These are phyloP conservation scores for Sebastes cheni DNA, from an alignment of 2,797 vertebrate genomes.

Conservation along the genomic window DNA sequence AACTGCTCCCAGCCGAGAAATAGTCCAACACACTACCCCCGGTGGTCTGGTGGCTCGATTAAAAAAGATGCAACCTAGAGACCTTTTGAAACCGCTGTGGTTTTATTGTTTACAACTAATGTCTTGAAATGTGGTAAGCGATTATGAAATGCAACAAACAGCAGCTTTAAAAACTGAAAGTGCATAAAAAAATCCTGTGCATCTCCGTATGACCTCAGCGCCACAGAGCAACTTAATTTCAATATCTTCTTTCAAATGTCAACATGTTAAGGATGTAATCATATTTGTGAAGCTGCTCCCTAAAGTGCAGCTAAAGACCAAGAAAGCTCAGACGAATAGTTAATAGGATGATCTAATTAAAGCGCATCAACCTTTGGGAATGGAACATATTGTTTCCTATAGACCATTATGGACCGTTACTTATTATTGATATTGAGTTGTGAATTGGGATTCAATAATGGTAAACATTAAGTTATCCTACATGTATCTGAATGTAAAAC, in stretches of 20 bases:
- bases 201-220: neutral
- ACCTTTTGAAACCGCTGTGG: neutral
- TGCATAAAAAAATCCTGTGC: neutral
- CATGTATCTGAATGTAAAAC: neutral
- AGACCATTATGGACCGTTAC: neutral
- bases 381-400: neutral
- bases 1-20: neutral
- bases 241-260: conserved; percentile 34
- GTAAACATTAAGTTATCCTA: neutral
- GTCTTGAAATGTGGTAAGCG: neutral
- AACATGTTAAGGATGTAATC: neutral
- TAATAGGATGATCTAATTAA: conserved; percentile 21
- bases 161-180: neutral
- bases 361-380: conserved; percentile 5
- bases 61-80: neutral
- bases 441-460: neutral
- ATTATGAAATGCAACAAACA: neutral
- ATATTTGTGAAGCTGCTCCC: neutral
- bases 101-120: neutral
- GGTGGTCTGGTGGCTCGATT: neutral
- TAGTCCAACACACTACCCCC: neutral
- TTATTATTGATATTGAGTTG: conserved; percentile 1
- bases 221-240: neutral
- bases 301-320: conserved; percentile 34
- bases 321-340: neutral